Percentiles rank a stretch among this genome's conserved stretches.
Conservation (phyloP, 2,888 invertebrate genomes). For the Drosophila anceps region DNA sequence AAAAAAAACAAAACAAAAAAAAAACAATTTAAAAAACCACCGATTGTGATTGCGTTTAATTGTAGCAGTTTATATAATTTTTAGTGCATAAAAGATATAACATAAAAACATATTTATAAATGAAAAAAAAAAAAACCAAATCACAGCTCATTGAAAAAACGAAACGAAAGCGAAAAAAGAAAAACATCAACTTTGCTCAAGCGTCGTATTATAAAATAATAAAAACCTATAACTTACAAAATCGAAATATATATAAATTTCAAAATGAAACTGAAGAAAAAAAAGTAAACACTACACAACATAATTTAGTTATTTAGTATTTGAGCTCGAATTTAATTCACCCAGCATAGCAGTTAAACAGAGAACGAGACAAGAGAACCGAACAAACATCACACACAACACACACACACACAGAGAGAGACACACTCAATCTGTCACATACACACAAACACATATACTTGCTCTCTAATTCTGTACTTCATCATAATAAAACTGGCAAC, state of each 20-base stretch:
- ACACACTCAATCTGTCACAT: neutral
- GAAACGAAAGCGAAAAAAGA: conserved; percentile 23
- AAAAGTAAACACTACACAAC: conserved; percentile 9
- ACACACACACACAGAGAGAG: neutral
- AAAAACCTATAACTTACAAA: conserved; percentile 11
- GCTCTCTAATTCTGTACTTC: conserved; percentile 25
- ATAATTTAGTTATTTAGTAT: conserved; percentile 55
- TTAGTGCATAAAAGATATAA: conserved; percentile 67
- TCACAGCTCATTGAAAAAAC: conserved; percentile 47
- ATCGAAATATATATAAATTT: conserved; percentile 24
- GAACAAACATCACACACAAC: conserved; percentile 34
- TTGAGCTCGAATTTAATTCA: conserved; percentile 76
- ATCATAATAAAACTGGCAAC: conserved; percentile 30
- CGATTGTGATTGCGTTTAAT: conserved; percentile 86
- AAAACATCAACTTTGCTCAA: conserved; percentile 63
- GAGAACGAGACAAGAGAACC: conserved; percentile 48
- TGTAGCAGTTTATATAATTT: conserved; percentile 80
- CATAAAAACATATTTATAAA: conserved; percentile 52
- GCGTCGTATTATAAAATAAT: conserved; percentile 29
- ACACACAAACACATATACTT: neutral
- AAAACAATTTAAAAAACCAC: conserved; percentile 83
- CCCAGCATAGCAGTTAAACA: conserved; percentile 58
- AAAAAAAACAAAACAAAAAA: conserved; percentile 52
- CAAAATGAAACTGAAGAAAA: conserved; percentile 11
- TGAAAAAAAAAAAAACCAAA: conserved; percentile 17